These are phyloP conservation scores for Chanos chanos DNA, from an alignment of 2,797 vertebrate species.

Conservation along the genomic window DNA sequence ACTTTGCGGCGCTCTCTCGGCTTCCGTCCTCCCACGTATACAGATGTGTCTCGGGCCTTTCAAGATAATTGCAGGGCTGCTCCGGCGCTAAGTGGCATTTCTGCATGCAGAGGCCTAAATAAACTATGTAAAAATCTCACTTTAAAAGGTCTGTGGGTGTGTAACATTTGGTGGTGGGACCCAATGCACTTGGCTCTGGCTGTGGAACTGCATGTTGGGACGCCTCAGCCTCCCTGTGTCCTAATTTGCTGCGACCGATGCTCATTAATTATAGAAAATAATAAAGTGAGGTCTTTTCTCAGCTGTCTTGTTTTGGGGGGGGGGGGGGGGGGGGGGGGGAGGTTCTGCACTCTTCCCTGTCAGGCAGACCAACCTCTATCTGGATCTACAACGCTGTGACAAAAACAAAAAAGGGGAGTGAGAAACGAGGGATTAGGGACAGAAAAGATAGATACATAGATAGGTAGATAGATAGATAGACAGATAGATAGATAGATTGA, in stretches of 20 bases:
- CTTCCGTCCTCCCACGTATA: slow-evolving; percentile 9
- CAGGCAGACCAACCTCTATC: slow-evolving; percentile 43
- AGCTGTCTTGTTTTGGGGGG: slow-evolving; percentile 67
- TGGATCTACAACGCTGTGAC: too few species aligned
- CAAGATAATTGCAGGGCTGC: slow-evolving; percentile 42
- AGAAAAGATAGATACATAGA: too few species aligned
- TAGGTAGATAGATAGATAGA: too few species aligned
- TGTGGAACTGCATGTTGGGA: slow-evolving; percentile 52
- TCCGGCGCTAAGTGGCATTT: slow-evolving; percentile 58
- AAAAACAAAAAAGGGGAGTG: too few species aligned
- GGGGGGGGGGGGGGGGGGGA: slow-evolving; percentile 55
- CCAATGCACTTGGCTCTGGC: slow-evolving; percentile 38
- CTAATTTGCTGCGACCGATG: slow-evolving; percentile 67
- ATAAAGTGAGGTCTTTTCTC: slow-evolving; percentile 74
- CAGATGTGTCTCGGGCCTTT: slow-evolving; percentile 33
- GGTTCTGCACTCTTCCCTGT: slow-evolving; percentile 58
- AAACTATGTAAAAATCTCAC: slow-evolving; percentile 63
- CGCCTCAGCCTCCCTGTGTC: slow-evolving; percentile 60
- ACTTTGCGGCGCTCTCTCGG: slow-evolving; percentile 6
- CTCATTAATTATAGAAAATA: slow-evolving; percentile 80
- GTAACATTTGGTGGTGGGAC: slow-evolving; percentile 54
- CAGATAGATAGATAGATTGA: too few species aligned
- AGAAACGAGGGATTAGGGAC: too few species aligned
- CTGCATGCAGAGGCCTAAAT: slow-evolving; percentile 58
- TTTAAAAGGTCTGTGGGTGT: slow-evolving; percentile 67